Evolutionary conservation across 1,140 invertebrate genomes (phyloP), one percentile per base, ranked within the genome.

Genomic region (Coptotermes formosanus): DNA sequence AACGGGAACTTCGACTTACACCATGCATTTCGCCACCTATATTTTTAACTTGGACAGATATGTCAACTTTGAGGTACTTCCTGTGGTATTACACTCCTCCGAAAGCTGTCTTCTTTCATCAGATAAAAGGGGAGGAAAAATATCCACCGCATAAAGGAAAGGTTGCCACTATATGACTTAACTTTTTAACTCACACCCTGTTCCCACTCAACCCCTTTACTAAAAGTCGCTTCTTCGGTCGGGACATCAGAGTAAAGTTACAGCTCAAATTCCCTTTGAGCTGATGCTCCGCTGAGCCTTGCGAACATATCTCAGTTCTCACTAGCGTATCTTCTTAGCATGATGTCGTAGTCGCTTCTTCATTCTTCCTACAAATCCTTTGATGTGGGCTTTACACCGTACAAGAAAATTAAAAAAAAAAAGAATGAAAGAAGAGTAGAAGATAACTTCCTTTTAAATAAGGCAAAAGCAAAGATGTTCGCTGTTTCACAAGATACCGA

Each of bases 361-460:
- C 32, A 25, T 83, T 30, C 48, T 25, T 75, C 64, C 3, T 75
- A 75, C 64, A n/a, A 8, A 83, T 52, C 82, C 82, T 83, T 83
- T 83, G 82, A 83, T 52, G 82, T 83, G 82, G 82, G 82, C 32
- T 83, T 83, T 83, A 83, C 82, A 83, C 82, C 82, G 48, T 52
- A 52, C 48, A 83, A 52, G 48, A 83, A 83, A 83, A 45, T 45
- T 45, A 83, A 52, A 83, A 83, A 83, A 52, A 30, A 83, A 82
- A 14, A 44, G 43, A 83, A 83, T 45, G 43, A 83, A 83, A 83
- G 82, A 43, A 83, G 48, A 83, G 82, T 52, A 83, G 64, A 75
- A 30, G 64, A 75, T 75, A 75, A 75, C 64, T 75, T 75, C 64
- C 64, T 75, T 75, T 75, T 75, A 75, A n/a, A 75, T 75, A 75